Conservation (phyloP, 2,113 vertebrate genomes). For the Xiphophorus maculatus region DNA sequence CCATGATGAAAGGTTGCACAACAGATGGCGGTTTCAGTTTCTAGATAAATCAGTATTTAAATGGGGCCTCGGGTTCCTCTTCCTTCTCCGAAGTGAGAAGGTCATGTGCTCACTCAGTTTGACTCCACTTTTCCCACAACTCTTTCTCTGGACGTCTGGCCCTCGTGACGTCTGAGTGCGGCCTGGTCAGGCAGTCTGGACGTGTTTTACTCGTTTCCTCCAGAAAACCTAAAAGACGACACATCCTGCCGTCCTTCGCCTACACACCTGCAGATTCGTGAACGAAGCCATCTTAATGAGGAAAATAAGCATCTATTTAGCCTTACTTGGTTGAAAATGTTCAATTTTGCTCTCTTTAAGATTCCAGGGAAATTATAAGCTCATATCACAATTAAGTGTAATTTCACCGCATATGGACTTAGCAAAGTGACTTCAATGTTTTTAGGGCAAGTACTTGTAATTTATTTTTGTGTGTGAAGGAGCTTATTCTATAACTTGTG, state of each 20-base stretch:
- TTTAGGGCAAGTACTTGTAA: not conserved
- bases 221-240: no score
- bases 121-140: not conserved
- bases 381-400: not conserved
- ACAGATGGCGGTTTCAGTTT: slow-evolving; percentile 13
- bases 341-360: no score
- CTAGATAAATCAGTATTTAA: not conserved
- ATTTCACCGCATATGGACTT: not conserved
- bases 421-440: not conserved
- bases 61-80: not conserved
- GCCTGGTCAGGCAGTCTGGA: no score
- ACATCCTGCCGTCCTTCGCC: not conserved
- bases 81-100: not conserved
- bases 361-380: not conserved
- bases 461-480: not conserved
- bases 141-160: not conserved
- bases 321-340: not conserved
- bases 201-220: no score
- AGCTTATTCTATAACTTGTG: not conserved
- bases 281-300: not conserved
- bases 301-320: not conserved
- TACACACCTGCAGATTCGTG: not conserved
- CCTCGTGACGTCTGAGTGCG: not conserved
- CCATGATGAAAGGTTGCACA: not conserved
- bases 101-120: no score